These are phyloP conservation scores for Brachyistius frenatus DNA, from an alignment of 2,113 vertebrate genomes.

Conservation along the genomic window DNA sequence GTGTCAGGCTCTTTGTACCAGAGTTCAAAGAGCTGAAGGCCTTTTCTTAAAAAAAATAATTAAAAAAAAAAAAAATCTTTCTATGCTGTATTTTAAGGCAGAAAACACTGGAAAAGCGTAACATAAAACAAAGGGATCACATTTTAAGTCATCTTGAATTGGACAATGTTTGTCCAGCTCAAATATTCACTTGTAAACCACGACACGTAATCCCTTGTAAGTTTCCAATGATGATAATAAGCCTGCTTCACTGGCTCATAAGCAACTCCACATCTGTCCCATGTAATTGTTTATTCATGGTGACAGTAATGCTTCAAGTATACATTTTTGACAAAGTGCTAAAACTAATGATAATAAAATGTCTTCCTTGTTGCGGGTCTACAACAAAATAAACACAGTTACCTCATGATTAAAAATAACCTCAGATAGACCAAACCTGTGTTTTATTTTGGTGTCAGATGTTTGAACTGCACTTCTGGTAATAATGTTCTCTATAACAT, in stretches of 20 bases:
- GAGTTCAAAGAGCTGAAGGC: too few relatives aligned
- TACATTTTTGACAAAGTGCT: neutral
- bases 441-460: conserved; percentile 39
- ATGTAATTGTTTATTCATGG: neutral
- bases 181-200: too few relatives aligned
- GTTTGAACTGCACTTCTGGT: conserved; percentile 42
- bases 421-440: conserved; percentile 10
- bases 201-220: too few relatives aligned
- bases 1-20: too few relatives aligned
- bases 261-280: conserved; percentile 15
- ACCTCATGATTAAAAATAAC: conserved; percentile 26
- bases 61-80: too few relatives aligned
- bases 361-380: neutral
- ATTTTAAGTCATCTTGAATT: too few relatives aligned
- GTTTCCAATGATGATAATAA: neutral
- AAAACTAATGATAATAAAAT: neutral
- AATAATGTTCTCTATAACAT: conserved; percentile 64
- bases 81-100: too few relatives aligned
- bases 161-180: too few relatives aligned
- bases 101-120: too few relatives aligned
- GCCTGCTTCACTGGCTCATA: neutral
- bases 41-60: too few relatives aligned
- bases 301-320: conserved; percentile 25
- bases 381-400: conserved; percentile 2
- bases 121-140: too few relatives aligned